Evolutionary conservation across 2,113 vertebrate genomes (phyloP), one percentile per base, ranked within the genome.

Genomic region (Nesoenas mayeri): DNA sequence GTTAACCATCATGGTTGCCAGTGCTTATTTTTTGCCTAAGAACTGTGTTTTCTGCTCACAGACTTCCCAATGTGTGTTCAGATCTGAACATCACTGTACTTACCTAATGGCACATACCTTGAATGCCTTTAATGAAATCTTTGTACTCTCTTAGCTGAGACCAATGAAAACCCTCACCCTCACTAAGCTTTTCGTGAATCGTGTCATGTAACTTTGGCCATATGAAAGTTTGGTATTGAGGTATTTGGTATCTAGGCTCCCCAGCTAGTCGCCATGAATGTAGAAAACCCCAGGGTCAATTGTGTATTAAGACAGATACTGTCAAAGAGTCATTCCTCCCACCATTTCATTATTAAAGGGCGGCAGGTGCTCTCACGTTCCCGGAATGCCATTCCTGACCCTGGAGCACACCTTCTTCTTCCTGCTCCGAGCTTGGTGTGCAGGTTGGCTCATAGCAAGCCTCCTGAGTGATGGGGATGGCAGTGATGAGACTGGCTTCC

Each of bases 401-500:
- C 47, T 79, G 88, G n/a, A 91, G 90, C 97, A 97, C 98, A 99
- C 99, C 99, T 99, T 99, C 99, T 93, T 99, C 99, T 92, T 99
- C 99, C 70, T 99, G 99, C 96, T 99, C 99, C 0, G 99, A 98
- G 62, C 97, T 99, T 6, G 99, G 99, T 29, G 99, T 99, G 89
- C 99, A 99, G 13, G 98, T 99, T 72, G 99, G 99, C 93, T 99
- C 99, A 0, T 99, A 99, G 95, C 99, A 99, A 75, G 99, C 99
- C 96, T 99, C 99, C 95, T 99, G 99, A 34, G 99, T 99, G 96
- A 99, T 98, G 8, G 99, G 99, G 83, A 99, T 99, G 96, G 99
- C 99, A 0, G 99, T 99, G 97, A 99, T 99, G 72, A 99, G 99
- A 96, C 99, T 99, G 92, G 99, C 99, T 97, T 99, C 99, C 13